Base-by-base conservation (phyloP, 2,797 vertebrate genomes). In the Heterohyrax brucei region DNA sequence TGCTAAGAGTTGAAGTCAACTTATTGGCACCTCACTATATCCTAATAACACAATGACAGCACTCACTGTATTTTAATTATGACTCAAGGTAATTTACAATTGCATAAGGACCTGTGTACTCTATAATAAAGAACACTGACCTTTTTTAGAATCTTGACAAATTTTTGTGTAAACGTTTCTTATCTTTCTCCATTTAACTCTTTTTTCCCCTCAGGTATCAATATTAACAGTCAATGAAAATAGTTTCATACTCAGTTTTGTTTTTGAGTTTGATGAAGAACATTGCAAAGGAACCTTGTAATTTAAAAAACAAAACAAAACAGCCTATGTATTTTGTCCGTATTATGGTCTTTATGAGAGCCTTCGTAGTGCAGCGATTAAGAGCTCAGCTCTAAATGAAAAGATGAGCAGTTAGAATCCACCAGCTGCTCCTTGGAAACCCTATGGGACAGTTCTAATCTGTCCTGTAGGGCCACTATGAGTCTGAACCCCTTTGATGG, bases 261-360 rank as follows among this genome's bases (percentile, higher is more conserved):
- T 39, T 94, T 95, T 48, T n/a, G 26, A 66, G 24, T 72, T 75
- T 95, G n/a, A 77, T 86, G 22, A 94, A 68, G 89, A 46, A 30
- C 18, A 53, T 46, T 80, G 77, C 9, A 84, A 95, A 80, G 61
- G 82, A 70, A 70, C 50, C 80, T 18, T 90, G 14, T 82, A 44
- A 72, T 72, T 70, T 18, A 68, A 28, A 4, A 72, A 39, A 72
- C 39, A 39, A 39, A 39, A 39, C 39, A 26, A 64, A 68, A 48
- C 14, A 91, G 53, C 16, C 72, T 39, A 62, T 84, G 3, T 30
- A 80, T 89, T 94, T 83, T 48, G 87, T 91, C 33, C 73, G 1
- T 70, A 22, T 75, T 87, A 78, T 22, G 39, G 84, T 39, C 18
- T 70, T 91, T 85, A 48, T 94, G 24, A 53, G 92, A 91, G 16